phyloP scores from a whole-genome alignment of 2,888 invertebrate species.

The Drosophila paracracens region DNA sequence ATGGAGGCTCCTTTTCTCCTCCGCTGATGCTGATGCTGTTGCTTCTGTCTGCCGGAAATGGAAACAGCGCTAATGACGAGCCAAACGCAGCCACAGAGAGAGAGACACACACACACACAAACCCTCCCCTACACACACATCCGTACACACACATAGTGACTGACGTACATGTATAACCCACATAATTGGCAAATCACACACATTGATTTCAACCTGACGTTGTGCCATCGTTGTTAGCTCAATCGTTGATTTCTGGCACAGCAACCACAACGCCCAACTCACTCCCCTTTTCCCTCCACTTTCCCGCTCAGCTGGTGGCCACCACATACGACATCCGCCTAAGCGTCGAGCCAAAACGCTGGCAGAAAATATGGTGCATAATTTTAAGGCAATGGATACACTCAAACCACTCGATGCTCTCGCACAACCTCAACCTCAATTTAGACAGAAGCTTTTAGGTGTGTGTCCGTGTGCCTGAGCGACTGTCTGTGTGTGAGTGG shows the following conservation, averaged over 20 bases:
- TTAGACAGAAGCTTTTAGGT: constrained; percentile 47
- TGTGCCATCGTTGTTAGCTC: constrained; percentile 62
- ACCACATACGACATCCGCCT: constrained; percentile 59
- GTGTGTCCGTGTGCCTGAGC: constrained; percentile 14
- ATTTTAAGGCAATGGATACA: constrained; percentile 75
- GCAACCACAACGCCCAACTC: constrained; percentile 47
- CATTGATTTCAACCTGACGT: constrained; percentile 75
- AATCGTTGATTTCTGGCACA: constrained; percentile 74
- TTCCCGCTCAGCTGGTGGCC: constrained; percentile 22
- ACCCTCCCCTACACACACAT: neutral
- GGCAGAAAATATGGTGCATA: constrained; percentile 77
- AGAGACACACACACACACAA: constrained; percentile 11
- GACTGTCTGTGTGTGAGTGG: constrained; percentile 9
- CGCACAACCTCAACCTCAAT: constrained; percentile 45
- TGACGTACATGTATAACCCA: constrained; percentile 64
- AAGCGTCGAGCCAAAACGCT: constrained; percentile 54
- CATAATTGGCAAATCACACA: constrained; percentile 81
- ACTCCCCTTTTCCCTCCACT: neutral
- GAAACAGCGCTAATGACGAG: constrained; percentile 81
- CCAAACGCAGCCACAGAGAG: constrained; percentile 55
- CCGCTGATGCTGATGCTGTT: constrained; percentile 29
- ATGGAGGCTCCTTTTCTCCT: constrained; percentile 12
- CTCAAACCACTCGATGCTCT: constrained; percentile 34
- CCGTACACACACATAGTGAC: constrained; percentile 13
- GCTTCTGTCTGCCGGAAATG: constrained; percentile 77